Percentiles rank a stretch among this genome's conserved stretches.
These are phyloP conservation scores for Sphaerophoria rueppellii DNA, from an alignment of 2,888 invertebrate species.

Conservation along the genomic window DNA sequence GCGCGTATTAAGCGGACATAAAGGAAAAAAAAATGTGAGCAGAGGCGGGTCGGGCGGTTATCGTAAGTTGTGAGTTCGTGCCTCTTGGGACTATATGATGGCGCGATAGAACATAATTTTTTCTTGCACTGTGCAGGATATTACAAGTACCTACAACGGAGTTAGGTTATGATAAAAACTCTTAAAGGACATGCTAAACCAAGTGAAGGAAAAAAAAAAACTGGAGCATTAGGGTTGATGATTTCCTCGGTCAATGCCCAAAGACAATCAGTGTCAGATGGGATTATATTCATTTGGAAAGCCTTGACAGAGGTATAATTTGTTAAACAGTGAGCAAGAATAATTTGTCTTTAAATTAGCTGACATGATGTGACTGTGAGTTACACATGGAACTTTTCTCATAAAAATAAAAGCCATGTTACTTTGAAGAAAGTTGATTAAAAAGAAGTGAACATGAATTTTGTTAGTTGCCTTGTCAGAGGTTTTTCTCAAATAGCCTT, in stretches of 20 bases:
- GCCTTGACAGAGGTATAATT: constrained; percentile 62
- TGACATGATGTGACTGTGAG: constrained; percentile 5
- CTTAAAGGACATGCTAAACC: constrained; percentile 20
- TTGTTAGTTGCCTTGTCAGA: no score
- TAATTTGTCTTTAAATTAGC: constrained; percentile 43
- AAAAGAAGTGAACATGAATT: no score
- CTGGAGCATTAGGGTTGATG: constrained; percentile 56
- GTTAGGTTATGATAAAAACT: constrained; percentile 41
- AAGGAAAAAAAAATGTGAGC: constrained; percentile 30
- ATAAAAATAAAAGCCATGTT: not conserved
- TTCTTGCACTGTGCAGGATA: not conserved
- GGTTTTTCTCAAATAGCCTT: no score
- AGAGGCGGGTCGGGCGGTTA: not conserved
- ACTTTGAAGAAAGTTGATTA: not conserved
- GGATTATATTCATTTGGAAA: constrained; percentile 42
- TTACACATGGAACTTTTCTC: not conserved
- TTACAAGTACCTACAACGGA: constrained; percentile 1
- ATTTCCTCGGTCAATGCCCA: constrained; percentile 71
- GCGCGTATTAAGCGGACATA: constrained; percentile 51
- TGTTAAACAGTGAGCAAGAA: constrained; percentile 26
- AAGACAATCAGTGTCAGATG: constrained; percentile 58
- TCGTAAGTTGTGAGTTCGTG: not conserved
- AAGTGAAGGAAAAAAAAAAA: constrained; percentile 14
- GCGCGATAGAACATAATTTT: not conserved
- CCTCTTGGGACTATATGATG: not conserved